Percentiles rank a stretch among this genome's conserved stretches.
These are phyloP conservation scores for Anhinga anhinga DNA, from an alignment of 2,113 vertebrate genomes.

Conservation along the genomic window DNA sequence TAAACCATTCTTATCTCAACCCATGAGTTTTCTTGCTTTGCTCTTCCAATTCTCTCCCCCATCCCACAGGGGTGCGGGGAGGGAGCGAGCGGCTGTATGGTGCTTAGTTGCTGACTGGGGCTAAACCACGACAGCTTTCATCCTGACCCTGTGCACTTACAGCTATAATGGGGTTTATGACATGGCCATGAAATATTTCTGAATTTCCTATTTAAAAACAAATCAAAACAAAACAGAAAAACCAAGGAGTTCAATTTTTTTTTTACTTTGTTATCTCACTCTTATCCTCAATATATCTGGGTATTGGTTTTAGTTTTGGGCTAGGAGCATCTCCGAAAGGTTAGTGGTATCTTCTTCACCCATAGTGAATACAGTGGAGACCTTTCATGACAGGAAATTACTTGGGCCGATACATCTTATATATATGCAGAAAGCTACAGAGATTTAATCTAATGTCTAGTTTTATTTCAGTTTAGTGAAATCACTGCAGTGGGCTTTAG, in stretches of 20 bases:
- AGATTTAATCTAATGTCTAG: neutral
- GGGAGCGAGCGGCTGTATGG: no score
- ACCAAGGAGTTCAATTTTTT: neutral
- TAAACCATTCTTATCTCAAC: no score
- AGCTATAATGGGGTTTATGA: neutral
- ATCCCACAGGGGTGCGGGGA: no score
- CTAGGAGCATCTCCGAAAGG: neutral
- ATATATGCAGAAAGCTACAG: neutral
- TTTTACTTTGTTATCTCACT: neutral
- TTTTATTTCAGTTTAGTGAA: constrained; percentile 42
- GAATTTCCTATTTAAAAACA: neutral
- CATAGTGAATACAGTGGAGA: neutral
- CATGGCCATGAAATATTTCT: neutral
- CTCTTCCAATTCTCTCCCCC: no score
- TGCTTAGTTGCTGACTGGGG: no score
- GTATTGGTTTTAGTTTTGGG: neutral
- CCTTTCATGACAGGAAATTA: neutral
- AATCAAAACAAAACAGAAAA: neutral
- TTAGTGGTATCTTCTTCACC: neutral
- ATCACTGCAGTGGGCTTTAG: constrained; percentile 3
- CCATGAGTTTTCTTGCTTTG: no score
- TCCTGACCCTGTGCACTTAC: neutral
- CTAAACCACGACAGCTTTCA: no score
- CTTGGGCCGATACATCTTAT: neutral
- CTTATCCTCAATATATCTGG: neutral